These are phyloP conservation scores for Gastrophysa polygoni DNA, from an alignment of 2,888 invertebrate genomes.

Conservation along the genomic window DNA sequence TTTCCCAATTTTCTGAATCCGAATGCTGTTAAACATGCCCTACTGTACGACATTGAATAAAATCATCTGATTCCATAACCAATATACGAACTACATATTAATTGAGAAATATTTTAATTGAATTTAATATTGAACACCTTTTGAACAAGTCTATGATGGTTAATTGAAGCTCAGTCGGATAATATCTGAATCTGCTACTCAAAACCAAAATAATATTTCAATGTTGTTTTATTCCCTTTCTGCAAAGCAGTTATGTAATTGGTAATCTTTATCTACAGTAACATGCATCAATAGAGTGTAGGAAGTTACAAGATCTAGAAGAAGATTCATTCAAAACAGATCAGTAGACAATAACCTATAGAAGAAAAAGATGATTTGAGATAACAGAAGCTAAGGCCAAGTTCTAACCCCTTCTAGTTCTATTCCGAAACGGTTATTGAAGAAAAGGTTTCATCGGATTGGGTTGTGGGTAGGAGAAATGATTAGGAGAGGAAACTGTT, in stretches of 20 bases:
- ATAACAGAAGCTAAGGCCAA: constrained; percentile 14
- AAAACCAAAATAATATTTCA: too few species aligned
- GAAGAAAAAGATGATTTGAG: background rate
- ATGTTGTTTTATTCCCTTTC: too few species aligned
- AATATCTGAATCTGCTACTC: too few species aligned
- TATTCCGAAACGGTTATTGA: constrained; percentile 20
- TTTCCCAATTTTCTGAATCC: too few species aligned
- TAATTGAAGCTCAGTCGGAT: too few species aligned
- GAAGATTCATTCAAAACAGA: background rate
- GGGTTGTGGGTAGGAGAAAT: constrained; percentile 3
- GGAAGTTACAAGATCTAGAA: background rate
- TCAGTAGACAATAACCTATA: background rate
- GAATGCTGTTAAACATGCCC: too few species aligned
- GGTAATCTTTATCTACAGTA: background rate
- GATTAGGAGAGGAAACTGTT: constrained; percentile 37
- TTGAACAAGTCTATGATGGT: too few species aligned
- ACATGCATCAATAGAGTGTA: constrained; percentile 4
- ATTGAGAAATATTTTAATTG: too few species aligned
- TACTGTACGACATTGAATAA: too few species aligned
- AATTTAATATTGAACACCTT: too few species aligned
- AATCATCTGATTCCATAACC: too few species aligned
- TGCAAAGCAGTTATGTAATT: background rate
- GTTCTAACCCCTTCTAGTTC: constrained; percentile 13
- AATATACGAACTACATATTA: too few species aligned
- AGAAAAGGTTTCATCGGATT: constrained; percentile 14